Evolutionary conservation across 2,113 vertebrate genomes (phyloP).

Genomic region (Campylomormyrus numenius): DNA sequence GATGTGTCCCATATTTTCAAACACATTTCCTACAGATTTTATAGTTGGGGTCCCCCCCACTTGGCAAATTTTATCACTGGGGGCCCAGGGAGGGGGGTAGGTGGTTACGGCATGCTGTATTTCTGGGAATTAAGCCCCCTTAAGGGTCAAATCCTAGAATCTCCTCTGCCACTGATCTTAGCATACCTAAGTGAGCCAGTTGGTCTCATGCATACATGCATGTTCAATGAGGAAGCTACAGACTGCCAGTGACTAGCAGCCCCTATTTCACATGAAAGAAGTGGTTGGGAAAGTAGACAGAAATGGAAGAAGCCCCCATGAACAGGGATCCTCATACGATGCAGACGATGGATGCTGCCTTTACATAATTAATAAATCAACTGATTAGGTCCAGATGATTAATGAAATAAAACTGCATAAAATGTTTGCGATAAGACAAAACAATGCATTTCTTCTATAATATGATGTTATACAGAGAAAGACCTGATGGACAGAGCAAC

Average conservation of each 20-base stretch:
- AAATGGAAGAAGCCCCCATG: not conserved
- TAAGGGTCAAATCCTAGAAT: not conserved
- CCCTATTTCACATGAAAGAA: not conserved
- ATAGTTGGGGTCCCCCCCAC: not conserved
- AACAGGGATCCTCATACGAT: not conserved
- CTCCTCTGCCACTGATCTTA: not conserved
- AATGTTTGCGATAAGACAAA: not conserved
- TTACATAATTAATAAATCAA: not conserved
- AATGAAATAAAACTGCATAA: not conserved
- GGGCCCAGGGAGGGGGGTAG: not conserved
- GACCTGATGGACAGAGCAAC: not conserved
- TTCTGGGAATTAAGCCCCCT: not conserved
- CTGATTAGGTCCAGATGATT: not conserved
- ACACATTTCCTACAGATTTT: not conserved
- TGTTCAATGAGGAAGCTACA: not conserved
- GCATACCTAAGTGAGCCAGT: not conserved
- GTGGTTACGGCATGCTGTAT: not conserved
- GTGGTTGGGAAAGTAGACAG: not conserved
- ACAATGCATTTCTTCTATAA: not conserved
- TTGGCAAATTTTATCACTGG: not conserved
- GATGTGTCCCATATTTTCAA: not conserved
- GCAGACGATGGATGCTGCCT: not conserved
- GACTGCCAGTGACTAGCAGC: not conserved
- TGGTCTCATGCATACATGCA: not conserved
- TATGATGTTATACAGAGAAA: not conserved